These are phyloP conservation scores for Eonycteris spelaea DNA, from an alignment of 2,113 vertebrate species.

Conservation along the genomic window DNA sequence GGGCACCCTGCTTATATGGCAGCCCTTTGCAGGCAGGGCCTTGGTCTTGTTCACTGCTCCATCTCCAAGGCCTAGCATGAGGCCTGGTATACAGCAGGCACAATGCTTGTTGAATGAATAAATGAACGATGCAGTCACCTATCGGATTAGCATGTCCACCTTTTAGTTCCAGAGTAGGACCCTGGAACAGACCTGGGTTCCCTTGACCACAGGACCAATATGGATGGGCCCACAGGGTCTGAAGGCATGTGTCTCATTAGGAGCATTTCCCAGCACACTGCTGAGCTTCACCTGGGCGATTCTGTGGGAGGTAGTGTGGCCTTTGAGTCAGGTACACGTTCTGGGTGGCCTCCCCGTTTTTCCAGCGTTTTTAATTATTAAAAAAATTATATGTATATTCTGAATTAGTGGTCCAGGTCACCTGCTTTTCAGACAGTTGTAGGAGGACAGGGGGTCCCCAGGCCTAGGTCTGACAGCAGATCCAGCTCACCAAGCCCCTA, in stretches of 20 bases:
- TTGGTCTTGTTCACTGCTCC: background rate
- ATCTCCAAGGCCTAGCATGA: background rate
- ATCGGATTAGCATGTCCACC: fast-evolving
- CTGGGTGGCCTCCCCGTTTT: background rate
- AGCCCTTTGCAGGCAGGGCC: background rate
- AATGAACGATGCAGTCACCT: fast-evolving
- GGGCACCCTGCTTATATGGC: fast-evolving
- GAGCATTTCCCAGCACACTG: no score
- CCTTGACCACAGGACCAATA: fast-evolving
- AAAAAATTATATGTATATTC: background rate
- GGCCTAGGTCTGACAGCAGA: background rate
- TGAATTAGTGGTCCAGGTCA: background rate
- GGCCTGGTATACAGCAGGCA: background rate
- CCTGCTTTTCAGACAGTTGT: background rate
- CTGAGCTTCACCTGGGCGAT: fast-evolving
- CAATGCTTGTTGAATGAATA: background rate
- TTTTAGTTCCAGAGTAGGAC: background rate
- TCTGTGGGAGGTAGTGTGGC: fast-evolving
- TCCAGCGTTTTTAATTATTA: background rate
- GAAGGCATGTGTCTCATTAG: no score
- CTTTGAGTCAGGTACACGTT: fast-evolving
- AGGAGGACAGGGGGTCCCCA: background rate
- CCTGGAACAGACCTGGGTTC: background rate
- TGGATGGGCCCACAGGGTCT: background rate
- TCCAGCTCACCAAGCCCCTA: background rate